Conservation (phyloP, 2,797 vertebrate genomes). For the Protosalanx chinensis region DNA sequence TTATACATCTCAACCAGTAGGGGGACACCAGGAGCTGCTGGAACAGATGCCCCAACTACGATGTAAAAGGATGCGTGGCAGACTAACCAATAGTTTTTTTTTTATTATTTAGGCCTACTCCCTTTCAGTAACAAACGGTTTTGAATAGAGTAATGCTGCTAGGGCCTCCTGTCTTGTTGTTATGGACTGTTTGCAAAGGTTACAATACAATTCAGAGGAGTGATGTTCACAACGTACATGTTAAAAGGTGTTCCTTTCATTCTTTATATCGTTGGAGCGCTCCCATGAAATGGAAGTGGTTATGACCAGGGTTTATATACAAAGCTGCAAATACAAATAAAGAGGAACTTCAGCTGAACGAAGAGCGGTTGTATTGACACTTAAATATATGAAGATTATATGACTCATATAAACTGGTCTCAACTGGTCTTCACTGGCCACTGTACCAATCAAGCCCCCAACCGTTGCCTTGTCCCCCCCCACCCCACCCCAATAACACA, state of each 20-base stretch:
- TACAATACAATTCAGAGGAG: background rate
- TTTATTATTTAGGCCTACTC: background rate
- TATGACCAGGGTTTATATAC: background rate
- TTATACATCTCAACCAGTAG: constrained; percentile 1
- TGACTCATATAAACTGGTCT: no score
- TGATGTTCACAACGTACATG: background rate
- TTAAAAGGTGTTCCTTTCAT: background rate
- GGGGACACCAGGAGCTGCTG: background rate
- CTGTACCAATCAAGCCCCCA: no score
- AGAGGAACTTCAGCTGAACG: no score
- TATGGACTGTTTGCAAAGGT: background rate
- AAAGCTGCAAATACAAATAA: background rate
- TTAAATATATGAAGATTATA: no score
- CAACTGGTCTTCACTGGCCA: no score
- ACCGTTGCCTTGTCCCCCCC: no score
- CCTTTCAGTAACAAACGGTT: background rate
- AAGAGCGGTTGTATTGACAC: no score
- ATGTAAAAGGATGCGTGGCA: background rate
- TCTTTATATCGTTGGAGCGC: background rate
- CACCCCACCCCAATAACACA: no score
- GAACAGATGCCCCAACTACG: background rate
- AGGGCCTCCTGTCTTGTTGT: no score
- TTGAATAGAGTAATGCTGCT: no score
- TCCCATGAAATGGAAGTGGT: background rate
- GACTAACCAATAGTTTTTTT: background rate